Evolutionary conservation across 2,888 invertebrate species (phyloP), one percentile per base, ranked within the genome.

Genomic region (Scelioninae gen. 1): DNA sequence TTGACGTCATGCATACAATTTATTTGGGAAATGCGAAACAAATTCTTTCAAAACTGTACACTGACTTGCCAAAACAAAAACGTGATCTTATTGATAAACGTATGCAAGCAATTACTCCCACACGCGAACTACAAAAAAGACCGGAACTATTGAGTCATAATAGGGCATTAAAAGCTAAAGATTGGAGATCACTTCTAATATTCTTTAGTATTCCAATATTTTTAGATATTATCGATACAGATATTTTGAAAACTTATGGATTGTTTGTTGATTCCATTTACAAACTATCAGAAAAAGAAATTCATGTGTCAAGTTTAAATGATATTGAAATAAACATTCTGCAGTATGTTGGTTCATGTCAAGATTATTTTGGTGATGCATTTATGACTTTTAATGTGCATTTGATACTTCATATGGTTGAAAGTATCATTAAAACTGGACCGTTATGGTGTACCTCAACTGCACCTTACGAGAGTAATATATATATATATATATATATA

Each of bases 1-100:
- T 79, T 43, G 79, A 79, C 34, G 72, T 66, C 65, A 79, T 79
- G 79, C 79, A 79, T 13, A 79, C 71, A 5, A 65, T 79, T 38
- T 51, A 71, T 65, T 38, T 72, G 13, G 79, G 72, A 4, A n/a
- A 1, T 1, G 38, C 9, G 1, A 38, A 38, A 38, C 1, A 6
- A 4, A 38, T 38, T 38, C 5, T 38, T 1, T 38, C 5, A 5
- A 2, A 38, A 38, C 1, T 38, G 1, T 38, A 38, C 5, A 38
- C 0, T 4, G 5, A 10, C 5, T 38, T 38, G 38, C 5, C 38
- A 4, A 4, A 1, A 6, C 5, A 2, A 43, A 43, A 43, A 0
- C 43, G n/a, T 43, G n/a, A 1, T 1, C 11, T 6, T 11, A 43
- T 43, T 1, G n/a, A 43, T 43, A n/a, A 43, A 43, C 43, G 43